These are phyloP conservation scores for Hydriomena furcata DNA, from an alignment of 2,888 invertebrate genomes.

Conservation along the genomic window DNA sequence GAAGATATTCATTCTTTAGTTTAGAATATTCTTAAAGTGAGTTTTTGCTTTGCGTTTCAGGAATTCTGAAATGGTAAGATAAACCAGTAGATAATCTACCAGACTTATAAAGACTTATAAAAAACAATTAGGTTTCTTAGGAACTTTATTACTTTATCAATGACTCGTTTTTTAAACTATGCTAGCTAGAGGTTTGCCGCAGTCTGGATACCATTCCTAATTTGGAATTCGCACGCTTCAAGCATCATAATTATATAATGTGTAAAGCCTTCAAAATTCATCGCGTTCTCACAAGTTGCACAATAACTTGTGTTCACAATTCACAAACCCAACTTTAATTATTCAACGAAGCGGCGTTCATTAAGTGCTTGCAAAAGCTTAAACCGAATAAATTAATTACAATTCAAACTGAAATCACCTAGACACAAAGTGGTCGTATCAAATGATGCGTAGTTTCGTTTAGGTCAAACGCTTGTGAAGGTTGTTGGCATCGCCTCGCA, in stretches of 20 bases:
- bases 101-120: no score
- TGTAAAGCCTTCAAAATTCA: constrained; percentile 16
- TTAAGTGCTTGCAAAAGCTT: constrained; percentile 46
- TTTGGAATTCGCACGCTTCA: not conserved
- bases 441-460: no score
- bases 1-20: no score
- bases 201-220: not conserved
- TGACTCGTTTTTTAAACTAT: not conserved
- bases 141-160: not conserved
- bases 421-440: not conserved
- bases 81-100: no score
- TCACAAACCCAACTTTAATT: constrained; percentile 32
- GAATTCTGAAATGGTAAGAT: no score
- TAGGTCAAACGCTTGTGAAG: no score
- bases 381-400: constrained; percentile 46
- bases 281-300: constrained; percentile 23
- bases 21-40: no score
- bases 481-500: no score
- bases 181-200: not conserved
- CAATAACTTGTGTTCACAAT: constrained; percentile 32
- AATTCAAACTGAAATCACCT: constrained; percentile 34
- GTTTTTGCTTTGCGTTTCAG: no score
- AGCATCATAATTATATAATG: constrained; percentile 19
- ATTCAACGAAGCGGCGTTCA: constrained; percentile 43
- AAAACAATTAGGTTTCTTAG: not conserved